phyloP scores from a whole-genome alignment of 2,113 vertebrate species.

The Psettodes erumei region DNA sequence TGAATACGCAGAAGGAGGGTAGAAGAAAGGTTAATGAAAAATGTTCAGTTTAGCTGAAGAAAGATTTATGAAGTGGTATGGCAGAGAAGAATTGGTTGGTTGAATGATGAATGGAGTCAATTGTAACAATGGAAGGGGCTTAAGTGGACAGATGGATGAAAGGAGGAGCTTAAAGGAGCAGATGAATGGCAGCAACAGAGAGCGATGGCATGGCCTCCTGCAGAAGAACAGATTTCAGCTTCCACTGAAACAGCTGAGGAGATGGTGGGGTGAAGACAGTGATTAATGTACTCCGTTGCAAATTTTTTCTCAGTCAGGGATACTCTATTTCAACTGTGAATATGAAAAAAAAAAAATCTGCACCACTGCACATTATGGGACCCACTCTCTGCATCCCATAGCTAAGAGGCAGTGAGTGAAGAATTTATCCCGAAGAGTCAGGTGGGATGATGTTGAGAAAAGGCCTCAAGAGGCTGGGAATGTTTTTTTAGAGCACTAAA shows the following conservation, averaged over 20 bases:
- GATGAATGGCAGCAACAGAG: slow-evolving; percentile 37
- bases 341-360: background rate
- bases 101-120: slow-evolving; percentile 46
- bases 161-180: slow-evolving; percentile 10
- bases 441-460: background rate
- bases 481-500: background rate
- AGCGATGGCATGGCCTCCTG: slow-evolving; percentile 36
- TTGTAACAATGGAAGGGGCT: slow-evolving; percentile 11
- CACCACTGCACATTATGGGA: slow-evolving; percentile 32
- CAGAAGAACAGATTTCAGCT: slow-evolving; percentile 28
- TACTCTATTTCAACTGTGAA: slow-evolving; percentile 29
- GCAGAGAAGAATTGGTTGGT: background rate
- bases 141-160: slow-evolving; percentile 30
- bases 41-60: background rate
- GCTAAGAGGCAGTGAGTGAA: background rate
- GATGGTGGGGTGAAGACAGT: slow-evolving; percentile 3
- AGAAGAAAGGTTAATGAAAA: slow-evolving; percentile 4
- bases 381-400: background rate
- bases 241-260: slow-evolving; percentile 24
- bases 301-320: slow-evolving; percentile 52
- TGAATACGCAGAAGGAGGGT: slow-evolving; percentile 11
- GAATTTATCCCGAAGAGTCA: background rate
- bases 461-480: background rate
- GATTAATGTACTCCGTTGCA: slow-evolving; percentile 42
- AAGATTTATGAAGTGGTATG: slow-evolving; percentile 19